Evolutionary conservation across 2,888 invertebrate species (phyloP).

Genomic region (Diaprepes abbreviatus): DNA sequence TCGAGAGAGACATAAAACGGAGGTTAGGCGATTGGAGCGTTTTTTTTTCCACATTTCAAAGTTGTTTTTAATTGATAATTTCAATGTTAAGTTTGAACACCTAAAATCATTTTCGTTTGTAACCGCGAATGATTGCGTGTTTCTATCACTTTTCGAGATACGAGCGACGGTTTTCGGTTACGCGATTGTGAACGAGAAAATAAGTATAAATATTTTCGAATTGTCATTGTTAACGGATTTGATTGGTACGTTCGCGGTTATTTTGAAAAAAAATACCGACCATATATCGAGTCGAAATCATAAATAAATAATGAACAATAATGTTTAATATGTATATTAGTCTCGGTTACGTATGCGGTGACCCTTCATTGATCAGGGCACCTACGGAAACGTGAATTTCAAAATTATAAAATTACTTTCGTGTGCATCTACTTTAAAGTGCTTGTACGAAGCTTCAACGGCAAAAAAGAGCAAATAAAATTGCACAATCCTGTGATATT

Average conservation of each 20-base stretch:
- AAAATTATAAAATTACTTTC: too few species aligned
- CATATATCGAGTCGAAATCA: too few species aligned
- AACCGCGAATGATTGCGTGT: neutral
- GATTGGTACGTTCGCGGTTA: neutral
- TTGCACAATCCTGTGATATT: conserved; percentile 30
- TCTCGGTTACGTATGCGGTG: neutral
- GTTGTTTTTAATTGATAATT: conserved; percentile 40
- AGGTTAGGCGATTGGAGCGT: neutral
- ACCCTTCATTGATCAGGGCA: neutral
- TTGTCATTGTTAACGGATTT: neutral
- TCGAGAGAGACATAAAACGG: neutral
- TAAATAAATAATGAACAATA: neutral
- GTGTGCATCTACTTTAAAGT: too few species aligned
- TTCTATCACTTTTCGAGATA: neutral
- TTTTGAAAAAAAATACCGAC: neutral
- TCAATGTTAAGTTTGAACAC: conserved; percentile 32
- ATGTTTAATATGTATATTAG: neutral
- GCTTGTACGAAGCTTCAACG: too few species aligned
- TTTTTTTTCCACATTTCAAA: conserved; percentile 32
- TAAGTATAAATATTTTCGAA: conserved; percentile 1
- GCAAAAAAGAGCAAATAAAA: too few species aligned
- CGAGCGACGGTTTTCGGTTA: neutral
- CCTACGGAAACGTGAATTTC: neutral
- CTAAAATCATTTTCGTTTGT: conserved; percentile 9
- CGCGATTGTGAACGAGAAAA: too few species aligned